Conservation (phyloP, 2,113 vertebrate species). For the Alces alces region DNA sequence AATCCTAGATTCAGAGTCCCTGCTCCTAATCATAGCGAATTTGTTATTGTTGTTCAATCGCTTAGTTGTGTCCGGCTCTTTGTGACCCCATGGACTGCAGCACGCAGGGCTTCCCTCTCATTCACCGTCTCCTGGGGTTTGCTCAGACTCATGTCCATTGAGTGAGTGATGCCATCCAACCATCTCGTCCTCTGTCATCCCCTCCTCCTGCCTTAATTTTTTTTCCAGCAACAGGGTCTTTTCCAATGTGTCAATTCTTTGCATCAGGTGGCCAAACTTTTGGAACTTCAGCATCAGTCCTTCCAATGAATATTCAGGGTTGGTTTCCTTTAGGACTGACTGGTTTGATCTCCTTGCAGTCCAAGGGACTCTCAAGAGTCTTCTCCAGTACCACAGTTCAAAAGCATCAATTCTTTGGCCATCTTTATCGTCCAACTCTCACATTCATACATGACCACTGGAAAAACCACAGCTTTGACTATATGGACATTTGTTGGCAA, state of each 20-base stretch:
- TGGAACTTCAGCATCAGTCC: neutral
- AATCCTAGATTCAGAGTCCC: neutral
- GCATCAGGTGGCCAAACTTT: neutral
- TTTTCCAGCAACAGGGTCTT: neutral
- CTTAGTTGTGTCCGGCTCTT: neutral
- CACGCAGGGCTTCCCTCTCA: neutral
- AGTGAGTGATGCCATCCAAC: neutral
- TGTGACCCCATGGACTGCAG: neutral
- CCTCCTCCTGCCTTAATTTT: neutral
- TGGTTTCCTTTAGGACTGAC: neutral
- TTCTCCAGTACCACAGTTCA: neutral
- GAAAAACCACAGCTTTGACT: neutral
- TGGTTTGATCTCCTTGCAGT: neutral
- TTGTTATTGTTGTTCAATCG: neutral
- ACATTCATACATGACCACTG: neutral
- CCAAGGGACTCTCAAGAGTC: neutral
- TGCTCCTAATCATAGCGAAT: neutral
- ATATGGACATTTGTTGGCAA: neutral
- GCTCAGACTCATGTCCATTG: neutral
- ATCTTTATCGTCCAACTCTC: neutral
- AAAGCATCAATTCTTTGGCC: neutral
- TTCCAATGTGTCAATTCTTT: neutral
- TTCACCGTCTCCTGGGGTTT: neutral
- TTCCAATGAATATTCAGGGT: neutral
- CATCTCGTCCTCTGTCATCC: neutral